Evolutionary conservation across 2,113 vertebrate genomes (phyloP), one percentile per base, ranked within the genome.

Genomic region (Perognathus longimembris): DNA sequence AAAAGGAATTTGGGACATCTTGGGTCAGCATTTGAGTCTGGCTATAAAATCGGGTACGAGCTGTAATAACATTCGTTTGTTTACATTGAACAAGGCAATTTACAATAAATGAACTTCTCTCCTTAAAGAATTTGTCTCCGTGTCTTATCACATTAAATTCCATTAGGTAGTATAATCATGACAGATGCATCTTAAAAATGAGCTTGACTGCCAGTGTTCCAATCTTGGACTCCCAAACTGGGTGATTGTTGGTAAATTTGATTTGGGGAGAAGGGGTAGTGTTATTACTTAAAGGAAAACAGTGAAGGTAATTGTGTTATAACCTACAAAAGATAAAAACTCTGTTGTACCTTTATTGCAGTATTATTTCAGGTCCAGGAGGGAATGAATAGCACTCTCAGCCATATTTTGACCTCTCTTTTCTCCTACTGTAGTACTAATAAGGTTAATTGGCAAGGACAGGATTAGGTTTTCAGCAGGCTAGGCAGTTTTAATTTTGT

Each of bases 361-460:
- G 3, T 54, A 54, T 54, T 94, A 71, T 92, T 85, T 32, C 88
- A 74, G 36, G 93, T 90, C 84, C 42, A 59, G 80, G 18, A 84
- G 26, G 18, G 83, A 88, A 26, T 70, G 42, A 84, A 50, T 81
- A 85, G 78, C 89, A 36, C 24, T 50, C 18, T 96, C 84, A 67
- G 40, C 59, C 7, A 36, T 85, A 83, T 32, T 63, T 36, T 26
- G 86, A 30, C 59, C 21, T 74, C 59, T 88, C 71, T 71, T 79
- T 88, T 89, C 82, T 36, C 26, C 80, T 96, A 32, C 81, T 32
- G 42, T 66, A 77, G 24, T 54, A 54, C 84, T 97, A 97, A 69
- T 94, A 92, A 97, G 42, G 67, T 89, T 97, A 96, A 94, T 95
- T 97, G 89, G n/a, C 6, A 36, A 94, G 96, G 59, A 95, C 83